These are phyloP conservation scores for Todiramphus chloris DNA, from an alignment of 2,113 vertebrate species.

Conservation along the genomic window DNA sequence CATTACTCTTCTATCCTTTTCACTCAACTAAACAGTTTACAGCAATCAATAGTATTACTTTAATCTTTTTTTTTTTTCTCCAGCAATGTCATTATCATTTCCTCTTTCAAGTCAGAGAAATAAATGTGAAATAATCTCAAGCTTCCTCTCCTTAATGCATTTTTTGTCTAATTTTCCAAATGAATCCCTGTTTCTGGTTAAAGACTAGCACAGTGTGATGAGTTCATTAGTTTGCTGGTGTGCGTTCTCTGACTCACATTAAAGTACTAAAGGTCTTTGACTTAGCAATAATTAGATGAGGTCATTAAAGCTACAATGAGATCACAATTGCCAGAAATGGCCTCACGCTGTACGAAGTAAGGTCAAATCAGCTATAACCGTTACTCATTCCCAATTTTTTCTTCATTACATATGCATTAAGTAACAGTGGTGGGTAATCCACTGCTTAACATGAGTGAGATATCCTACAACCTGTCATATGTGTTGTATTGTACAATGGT, in stretches of 20 bases:
- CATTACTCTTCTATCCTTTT: neutral
- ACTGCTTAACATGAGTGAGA: neutral
- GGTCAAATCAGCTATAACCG: slow-evolving; percentile 74
- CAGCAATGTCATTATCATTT: slow-evolving; percentile 47
- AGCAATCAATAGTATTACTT: slow-evolving; percentile 32
- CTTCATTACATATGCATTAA: slow-evolving; percentile 60
- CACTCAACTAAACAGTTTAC: slow-evolving; percentile 3
- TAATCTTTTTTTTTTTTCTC: neutral
- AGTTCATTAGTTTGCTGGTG: slow-evolving; percentile 72
- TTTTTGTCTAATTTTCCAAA: slow-evolving; percentile 71
- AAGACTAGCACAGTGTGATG: slow-evolving; percentile 53
- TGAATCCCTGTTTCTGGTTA: slow-evolving; percentile 71
- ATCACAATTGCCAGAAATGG: slow-evolving; percentile 72
- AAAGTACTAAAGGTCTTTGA: slow-evolving; percentile 65
- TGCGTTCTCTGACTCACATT: slow-evolving; percentile 65
- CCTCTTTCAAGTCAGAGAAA: slow-evolving; percentile 56
- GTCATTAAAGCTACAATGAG: slow-evolving; percentile 77
- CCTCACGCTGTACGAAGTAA: slow-evolving; percentile 60
- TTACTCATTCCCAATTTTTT: slow-evolving; percentile 54
- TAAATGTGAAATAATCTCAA: slow-evolving; percentile 63
- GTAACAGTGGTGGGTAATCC: slow-evolving; percentile 17
- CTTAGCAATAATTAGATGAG: slow-evolving; percentile 77
- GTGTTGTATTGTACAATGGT: neutral
- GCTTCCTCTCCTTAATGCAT: slow-evolving; percentile 58
- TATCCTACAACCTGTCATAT: neutral